Percentiles rank a stretch among this genome's conserved stretches.
Conservation (phyloP, 2,888 invertebrate genomes). For the Danaus chrysippus region DNA sequence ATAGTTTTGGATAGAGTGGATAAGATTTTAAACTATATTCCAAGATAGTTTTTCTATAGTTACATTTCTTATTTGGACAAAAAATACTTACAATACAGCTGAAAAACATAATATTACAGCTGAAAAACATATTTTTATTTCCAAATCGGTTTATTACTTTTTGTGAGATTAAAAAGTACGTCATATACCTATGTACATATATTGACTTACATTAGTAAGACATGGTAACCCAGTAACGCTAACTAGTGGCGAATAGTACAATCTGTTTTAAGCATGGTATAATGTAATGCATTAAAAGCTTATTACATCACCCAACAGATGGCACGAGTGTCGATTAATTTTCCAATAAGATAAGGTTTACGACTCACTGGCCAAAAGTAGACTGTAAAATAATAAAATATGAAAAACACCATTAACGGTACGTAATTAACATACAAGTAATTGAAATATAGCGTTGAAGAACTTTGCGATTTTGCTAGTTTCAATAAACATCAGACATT, state of each 20-base stretch:
- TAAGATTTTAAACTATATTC: constrained; percentile 23
- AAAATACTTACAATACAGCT: no score
- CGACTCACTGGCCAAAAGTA: neutral
- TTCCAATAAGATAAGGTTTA: constrained; percentile 7
- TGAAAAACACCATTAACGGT: neutral
- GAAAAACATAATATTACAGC: no score
- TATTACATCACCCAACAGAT: constrained; percentile 15
- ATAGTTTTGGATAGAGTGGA: constrained; percentile 45
- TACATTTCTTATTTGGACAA: no score
- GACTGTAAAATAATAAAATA: neutral
- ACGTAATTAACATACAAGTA: neutral
- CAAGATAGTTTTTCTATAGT: no score
- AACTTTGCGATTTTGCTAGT: no score
- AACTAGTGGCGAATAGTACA: constrained; percentile 25
- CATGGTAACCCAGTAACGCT: constrained; percentile 4
- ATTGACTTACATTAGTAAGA: no score
- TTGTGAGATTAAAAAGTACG: no score
- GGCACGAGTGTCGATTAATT: constrained; percentile 16
- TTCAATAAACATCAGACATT: no score
- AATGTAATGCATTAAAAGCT: constrained; percentile 8
- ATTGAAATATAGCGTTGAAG: no score
- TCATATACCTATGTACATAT: no score
- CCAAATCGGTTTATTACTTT: no score
- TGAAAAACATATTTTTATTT: no score
- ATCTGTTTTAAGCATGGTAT: neutral